Base-by-base conservation (phyloP, 2,797 vertebrate species). In the Capromys pilorides region DNA sequence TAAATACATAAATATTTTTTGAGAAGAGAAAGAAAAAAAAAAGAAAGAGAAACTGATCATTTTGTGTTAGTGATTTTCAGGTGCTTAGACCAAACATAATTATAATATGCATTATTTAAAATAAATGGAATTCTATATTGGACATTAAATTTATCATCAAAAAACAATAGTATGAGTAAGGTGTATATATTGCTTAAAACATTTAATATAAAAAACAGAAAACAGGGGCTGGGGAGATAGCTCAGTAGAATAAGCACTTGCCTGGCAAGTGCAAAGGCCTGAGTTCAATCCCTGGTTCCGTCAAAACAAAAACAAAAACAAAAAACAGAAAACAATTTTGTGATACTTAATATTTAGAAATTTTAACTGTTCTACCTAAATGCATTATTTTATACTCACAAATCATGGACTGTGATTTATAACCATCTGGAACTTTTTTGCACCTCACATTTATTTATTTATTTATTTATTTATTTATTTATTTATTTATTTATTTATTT, bases 111-210 rank as follows among this genome's bases (percentile, higher is more conserved):
- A 73, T 93, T 69, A 73, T 64, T 87, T 90, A 95, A 94, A 87
- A 71, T 77, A 75, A 64, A 33, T 73, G 21, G 33, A 57, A 41
- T 8, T 85, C 24, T 57, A 7, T 9, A 57, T 9, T 71, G 26
- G 0, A 66, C 4, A 57, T 33, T 93, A 39, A 14, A 16, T 66
- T 90, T 84, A 59, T 71, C 28, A 78, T n/a, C 12, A 61, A 83
- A 83, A n/a, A 82, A 85, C 75, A 91, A 41, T 54, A 31, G 80
- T 89, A 21, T 36, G 75, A 83, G 1, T 88, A 49, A 22, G 28
- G 11, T 78, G 19, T 96, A 10, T 7, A 71, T 96, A 83, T 81
- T 62, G 1, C n/a, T 91, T 84, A 93, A 67, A 86, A 67, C 6
- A 89, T 90, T 45, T 88, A 12, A 51, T 81, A 4, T 85, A 19